Evolutionary conservation across 2,888 invertebrate genomes (phyloP).

Genomic region (Drosophila merina): DNA sequence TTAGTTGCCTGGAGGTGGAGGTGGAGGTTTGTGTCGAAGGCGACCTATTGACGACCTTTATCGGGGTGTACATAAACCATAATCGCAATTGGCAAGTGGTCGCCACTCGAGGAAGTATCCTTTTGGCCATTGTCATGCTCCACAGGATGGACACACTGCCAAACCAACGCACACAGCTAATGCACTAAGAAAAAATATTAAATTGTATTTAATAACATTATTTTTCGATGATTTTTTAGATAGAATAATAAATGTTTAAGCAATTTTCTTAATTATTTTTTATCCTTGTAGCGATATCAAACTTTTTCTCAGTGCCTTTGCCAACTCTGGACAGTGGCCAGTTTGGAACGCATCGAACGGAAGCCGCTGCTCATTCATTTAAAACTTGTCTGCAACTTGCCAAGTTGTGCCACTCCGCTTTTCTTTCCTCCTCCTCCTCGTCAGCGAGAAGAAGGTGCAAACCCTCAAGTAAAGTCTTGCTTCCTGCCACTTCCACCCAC

Average conservation of each 20-base stretch:
- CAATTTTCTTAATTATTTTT: no score
- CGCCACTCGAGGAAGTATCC: slow-evolving; percentile 64
- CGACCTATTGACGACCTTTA: slow-evolving; percentile 83
- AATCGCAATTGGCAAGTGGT: slow-evolving; percentile 82
- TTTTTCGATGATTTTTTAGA: no score
- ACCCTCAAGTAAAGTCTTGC: slow-evolving; percentile 58
- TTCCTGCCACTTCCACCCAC: slow-evolving; percentile 57
- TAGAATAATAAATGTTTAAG: no score
- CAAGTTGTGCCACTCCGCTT: slow-evolving; percentile 58
- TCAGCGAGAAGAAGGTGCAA: slow-evolving; percentile 47
- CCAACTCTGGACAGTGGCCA: slow-evolving; percentile 46
- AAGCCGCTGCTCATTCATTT: slow-evolving; percentile 82
- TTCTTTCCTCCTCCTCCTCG: slow-evolving; percentile 3
- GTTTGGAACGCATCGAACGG: slow-evolving; percentile 72
- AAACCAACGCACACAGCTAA: slow-evolving; percentile 5
- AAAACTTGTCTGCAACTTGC: slow-evolving; percentile 82
- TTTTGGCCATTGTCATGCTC: slow-evolving; percentile 69
- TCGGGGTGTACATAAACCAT: slow-evolving; percentile 81
- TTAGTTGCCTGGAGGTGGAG: slow-evolving; percentile 5
- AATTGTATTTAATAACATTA: no score
- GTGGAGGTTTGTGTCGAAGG: slow-evolving; percentile 40
- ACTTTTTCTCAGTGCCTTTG: slow-evolving; percentile 4
- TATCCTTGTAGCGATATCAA: no score
- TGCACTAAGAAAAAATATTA: slow-evolving; percentile 15
- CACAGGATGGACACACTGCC: slow-evolving; percentile 46